Evolutionary conservation across 2,797 vertebrate species (phyloP).

Genomic region (Anguilla marmorata): DNA sequence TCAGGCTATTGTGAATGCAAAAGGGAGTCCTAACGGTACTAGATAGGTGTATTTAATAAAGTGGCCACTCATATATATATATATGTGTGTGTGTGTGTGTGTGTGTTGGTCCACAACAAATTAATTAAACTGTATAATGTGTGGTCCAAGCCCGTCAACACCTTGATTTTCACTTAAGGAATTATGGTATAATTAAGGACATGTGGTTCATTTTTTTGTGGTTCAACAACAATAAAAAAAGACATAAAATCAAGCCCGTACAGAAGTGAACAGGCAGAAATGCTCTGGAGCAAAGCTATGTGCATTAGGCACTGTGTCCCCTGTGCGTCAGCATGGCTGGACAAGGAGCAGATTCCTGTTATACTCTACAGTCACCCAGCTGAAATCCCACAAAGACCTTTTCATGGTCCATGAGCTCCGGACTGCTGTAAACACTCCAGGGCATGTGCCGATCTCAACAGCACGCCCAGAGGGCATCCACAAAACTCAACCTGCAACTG

Average conservation of each 20-base stretch:
- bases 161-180: neutral
- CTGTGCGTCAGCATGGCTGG: neutral
- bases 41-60: too few species aligned
- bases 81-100: too few species aligned
- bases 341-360: neutral
- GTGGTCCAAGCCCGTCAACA: neutral
- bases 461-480: neutral
- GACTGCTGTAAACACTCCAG: neutral
- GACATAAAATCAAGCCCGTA: too few species aligned
- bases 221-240: too few species aligned
- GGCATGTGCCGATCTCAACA: neutral
- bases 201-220: neutral
- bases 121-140: neutral
- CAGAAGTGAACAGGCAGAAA: neutral
- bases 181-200: neutral
- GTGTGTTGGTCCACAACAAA: too few species aligned
- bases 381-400: neutral
- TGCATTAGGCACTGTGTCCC: neutral
- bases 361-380: neutral
- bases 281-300: neutral
- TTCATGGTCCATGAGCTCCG: neutral
- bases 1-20: too few species aligned
- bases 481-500: neutral
- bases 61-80: too few species aligned
- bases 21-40: too few species aligned